Evolutionary conservation across 92 coral and sea anemone genomes (phyloP).

Genomic region (Umimayanthus kanabou): DNA sequence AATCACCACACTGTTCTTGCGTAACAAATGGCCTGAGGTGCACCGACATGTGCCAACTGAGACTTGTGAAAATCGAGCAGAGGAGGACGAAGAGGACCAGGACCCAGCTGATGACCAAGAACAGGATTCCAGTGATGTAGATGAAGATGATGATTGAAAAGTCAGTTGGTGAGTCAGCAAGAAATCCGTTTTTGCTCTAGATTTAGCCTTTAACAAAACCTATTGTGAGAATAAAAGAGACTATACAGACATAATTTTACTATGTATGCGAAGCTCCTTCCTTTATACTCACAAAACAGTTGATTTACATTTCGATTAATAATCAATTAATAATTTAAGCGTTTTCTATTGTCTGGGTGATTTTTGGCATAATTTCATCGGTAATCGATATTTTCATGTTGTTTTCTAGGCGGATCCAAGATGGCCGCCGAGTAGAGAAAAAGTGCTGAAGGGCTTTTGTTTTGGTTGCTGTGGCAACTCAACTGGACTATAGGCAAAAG

Average conservation of each 20-base stretch:
- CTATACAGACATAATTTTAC: not conserved
- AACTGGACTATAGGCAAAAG: not conserved
- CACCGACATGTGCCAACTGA: slow-evolving; percentile 62
- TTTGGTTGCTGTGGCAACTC: slow-evolving; percentile 18
- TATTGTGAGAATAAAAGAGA: not conserved
- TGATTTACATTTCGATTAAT: slow-evolving; percentile 3
- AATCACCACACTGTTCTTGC: slow-evolving; percentile 47
- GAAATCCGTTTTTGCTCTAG: slow-evolving; percentile 20
- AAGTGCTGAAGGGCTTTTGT: not conserved
- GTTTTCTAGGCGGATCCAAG: slow-evolving; percentile 37
- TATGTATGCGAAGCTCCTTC: slow-evolving; percentile 7
- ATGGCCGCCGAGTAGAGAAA: slow-evolving; percentile 38
- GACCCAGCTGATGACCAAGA: slow-evolving; percentile 49
- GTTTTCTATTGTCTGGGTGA: not conserved
- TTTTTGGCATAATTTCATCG: not conserved
- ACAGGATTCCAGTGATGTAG: slow-evolving; percentile 44
- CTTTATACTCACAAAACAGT: slow-evolving; percentile 15
- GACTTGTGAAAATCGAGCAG: slow-evolving; percentile 54
- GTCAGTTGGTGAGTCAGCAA: slow-evolving; percentile 26
- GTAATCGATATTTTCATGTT: slow-evolving; percentile 6
- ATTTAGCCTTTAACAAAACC: slow-evolving; percentile 13
- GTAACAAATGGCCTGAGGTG: slow-evolving; percentile 60
- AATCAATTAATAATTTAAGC: slow-evolving; percentile 15
- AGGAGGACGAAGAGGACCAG: slow-evolving; percentile 39
- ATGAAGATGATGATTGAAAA: slow-evolving; percentile 41